These are phyloP conservation scores for Drosophila fungiperda DNA, from an alignment of 2,888 invertebrate species.

Conservation along the genomic window DNA sequence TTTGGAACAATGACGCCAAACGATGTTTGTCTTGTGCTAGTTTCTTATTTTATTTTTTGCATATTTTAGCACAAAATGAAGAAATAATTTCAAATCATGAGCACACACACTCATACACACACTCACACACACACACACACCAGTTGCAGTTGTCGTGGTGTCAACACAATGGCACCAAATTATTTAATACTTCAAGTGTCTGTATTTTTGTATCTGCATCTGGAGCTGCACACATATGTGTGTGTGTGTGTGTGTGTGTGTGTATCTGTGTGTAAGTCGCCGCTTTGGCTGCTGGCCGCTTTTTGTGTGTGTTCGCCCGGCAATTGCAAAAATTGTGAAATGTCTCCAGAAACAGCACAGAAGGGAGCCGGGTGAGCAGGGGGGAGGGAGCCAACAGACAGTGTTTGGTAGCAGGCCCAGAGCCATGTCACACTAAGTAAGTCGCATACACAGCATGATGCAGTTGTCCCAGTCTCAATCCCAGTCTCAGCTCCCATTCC, in stretches of 20 bases:
- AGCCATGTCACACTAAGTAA: conserved; percentile 37
- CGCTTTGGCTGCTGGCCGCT: conserved; percentile 49
- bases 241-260: conserved; percentile 7
- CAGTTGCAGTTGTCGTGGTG: conserved; percentile 50
- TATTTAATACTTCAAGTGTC: conserved; percentile 80
- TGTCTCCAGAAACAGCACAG: conserved; percentile 24
- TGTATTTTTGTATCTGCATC: conserved; percentile 34
- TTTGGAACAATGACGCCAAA: conserved; percentile 47
- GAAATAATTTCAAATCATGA: conserved; percentile 76
- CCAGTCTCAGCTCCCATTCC: conserved; percentile 2
- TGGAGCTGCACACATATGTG: conserved; percentile 10
- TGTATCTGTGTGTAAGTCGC: conserved; percentile 31
- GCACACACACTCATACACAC: conserved; percentile 33
- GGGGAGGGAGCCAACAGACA: no score
- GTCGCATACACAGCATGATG: conserved; percentile 25
- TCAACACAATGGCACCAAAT: conserved; percentile 81
- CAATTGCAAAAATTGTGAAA: conserved; percentile 65
- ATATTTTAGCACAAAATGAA: conserved; percentile 73
- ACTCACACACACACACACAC: not conserved
- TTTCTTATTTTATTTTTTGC: conserved; percentile 58
- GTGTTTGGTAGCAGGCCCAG: conserved; percentile 29
- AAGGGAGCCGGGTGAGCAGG: not conserved
- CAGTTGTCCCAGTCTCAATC: conserved; percentile 27
- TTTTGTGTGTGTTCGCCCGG: conserved; percentile 32
- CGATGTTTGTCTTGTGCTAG: conserved; percentile 65